These are phyloP conservation scores for Sarcophaga variegata DNA, from an alignment of 2,888 invertebrate species.

Conservation along the genomic window DNA sequence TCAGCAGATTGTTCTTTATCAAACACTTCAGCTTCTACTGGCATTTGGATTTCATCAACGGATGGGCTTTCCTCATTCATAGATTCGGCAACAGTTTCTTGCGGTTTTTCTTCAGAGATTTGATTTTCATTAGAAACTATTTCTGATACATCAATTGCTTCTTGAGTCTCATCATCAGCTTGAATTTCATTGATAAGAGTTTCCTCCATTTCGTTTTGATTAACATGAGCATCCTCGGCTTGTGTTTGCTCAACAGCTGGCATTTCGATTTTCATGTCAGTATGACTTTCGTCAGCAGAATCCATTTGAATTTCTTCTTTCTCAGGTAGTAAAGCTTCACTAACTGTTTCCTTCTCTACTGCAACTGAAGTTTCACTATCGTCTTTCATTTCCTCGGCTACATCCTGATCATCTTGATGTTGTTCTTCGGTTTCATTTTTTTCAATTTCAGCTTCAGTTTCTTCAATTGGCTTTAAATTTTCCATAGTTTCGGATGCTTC, in stretches of 20 bases:
- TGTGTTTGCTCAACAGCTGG: background rate
- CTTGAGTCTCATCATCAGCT: conserved; percentile 18
- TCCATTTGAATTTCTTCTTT: conserved; percentile 33
- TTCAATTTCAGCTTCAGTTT: conserved; percentile 9
- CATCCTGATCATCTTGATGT: background rate
- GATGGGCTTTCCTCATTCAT: conserved; percentile 8
- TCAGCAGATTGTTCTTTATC: conserved; percentile 3
- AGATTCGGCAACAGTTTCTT: background rate
- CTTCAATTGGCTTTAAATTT: background rate
- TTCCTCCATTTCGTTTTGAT: conserved; percentile 13
- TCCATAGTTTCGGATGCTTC: background rate
- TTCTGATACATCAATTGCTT: background rate
- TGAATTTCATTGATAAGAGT: conserved; percentile 11
- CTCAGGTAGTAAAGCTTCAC: background rate
- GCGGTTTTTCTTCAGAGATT: background rate
- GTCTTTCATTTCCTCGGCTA: conserved; percentile 12
- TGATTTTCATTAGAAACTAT: background rate
- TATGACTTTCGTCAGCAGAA: background rate
- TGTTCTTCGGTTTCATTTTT: background rate
- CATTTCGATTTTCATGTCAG: background rate
- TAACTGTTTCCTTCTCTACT: background rate
- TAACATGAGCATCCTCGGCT: conserved; percentile 23
- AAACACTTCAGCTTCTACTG: conserved; percentile 2
- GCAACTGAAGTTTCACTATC: conserved; percentile 4
- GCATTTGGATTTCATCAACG: background rate